Conservation (phyloP, 2,113 vertebrate genomes). For the Pardalotus punctatus region DNA sequence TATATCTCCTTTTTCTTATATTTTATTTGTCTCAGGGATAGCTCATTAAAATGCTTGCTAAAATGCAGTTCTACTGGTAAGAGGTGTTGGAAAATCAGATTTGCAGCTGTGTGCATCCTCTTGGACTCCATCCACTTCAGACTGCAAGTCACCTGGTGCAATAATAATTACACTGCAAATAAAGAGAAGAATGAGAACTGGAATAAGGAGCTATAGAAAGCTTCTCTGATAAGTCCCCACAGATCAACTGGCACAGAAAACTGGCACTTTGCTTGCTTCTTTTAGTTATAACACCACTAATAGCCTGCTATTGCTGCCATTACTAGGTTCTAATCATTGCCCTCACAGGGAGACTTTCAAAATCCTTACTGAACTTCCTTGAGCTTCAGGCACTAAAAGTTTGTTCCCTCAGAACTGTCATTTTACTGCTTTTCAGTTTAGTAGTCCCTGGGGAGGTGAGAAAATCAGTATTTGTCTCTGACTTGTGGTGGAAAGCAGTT, state of each 20-base stretch:
- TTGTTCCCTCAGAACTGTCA: not conserved
- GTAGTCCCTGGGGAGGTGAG: not conserved
- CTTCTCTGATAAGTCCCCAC: not conserved
- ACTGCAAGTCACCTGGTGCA: not conserved
- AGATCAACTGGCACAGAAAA: not conserved
- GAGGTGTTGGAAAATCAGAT: not conserved
- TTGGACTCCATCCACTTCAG: not conserved
- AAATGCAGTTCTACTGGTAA: not conserved
- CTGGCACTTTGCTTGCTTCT: not conserved
- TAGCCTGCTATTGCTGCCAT: not conserved
- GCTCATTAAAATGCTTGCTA: not conserved
- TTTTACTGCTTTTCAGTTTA: not conserved
- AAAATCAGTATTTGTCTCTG: not conserved
- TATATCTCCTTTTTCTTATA: not conserved
- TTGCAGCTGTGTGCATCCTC: not conserved
- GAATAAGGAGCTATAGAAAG: not conserved
- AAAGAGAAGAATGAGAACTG: not conserved
- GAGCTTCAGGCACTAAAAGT: not conserved
- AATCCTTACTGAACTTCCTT: not conserved
- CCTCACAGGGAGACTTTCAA: not conserved
- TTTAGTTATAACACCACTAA: not conserved
- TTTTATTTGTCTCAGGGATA: not conserved
- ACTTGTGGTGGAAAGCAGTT: not conserved
- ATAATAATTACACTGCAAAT: not conserved
- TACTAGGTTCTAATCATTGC: not conserved